A percentile compares a stretch with the other conserved stretches of the same genome.
Conservation (phyloP, 2,113 vertebrate genomes). For the Lucifuga dentata region DNA sequence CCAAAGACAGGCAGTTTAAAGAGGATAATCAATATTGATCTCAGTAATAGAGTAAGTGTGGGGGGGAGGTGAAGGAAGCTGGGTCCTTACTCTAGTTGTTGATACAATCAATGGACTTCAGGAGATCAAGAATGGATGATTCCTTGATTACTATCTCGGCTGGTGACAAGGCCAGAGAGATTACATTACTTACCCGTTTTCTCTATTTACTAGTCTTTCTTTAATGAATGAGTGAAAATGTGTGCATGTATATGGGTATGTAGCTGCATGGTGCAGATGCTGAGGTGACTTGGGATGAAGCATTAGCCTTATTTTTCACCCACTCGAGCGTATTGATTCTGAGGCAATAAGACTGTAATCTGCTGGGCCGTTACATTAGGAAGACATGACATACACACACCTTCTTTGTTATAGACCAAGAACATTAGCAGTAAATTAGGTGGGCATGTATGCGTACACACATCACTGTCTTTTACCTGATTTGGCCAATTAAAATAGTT, state of each 20-base stretch:
- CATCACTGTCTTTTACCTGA: too few species aligned
- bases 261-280: background rate
- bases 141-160: slow-evolving; percentile 34
- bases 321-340: slow-evolving; percentile 60
- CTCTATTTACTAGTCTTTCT: slow-evolving; percentile 8
- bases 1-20: slow-evolving; percentile 68
- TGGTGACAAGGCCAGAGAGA: slow-evolving; percentile 46
- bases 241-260: slow-evolving; percentile 2
- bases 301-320: slow-evolving; percentile 45
- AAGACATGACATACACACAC: slow-evolving; percentile 54
- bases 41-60: slow-evolving; percentile 54
- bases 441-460: background rate
- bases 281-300: slow-evolving; percentile 44
- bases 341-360: slow-evolving; percentile 67
- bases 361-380: slow-evolving; percentile 64
- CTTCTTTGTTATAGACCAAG: slow-evolving; percentile 40
- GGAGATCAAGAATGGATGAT: slow-evolving; percentile 60
- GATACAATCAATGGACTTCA: slow-evolving; percentile 76
- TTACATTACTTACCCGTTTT: slow-evolving; percentile 18
- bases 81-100: slow-evolving; percentile 47
- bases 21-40: slow-evolving; percentile 82
- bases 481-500: too few species aligned
- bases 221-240: slow-evolving; percentile 28
- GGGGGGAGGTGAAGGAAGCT: slow-evolving; percentile 9
- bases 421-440: slow-evolving; percentile 40